phyloP scores from a whole-genome alignment of 2,113 vertebrate genomes.

The Pelecanus crispus region DNA sequence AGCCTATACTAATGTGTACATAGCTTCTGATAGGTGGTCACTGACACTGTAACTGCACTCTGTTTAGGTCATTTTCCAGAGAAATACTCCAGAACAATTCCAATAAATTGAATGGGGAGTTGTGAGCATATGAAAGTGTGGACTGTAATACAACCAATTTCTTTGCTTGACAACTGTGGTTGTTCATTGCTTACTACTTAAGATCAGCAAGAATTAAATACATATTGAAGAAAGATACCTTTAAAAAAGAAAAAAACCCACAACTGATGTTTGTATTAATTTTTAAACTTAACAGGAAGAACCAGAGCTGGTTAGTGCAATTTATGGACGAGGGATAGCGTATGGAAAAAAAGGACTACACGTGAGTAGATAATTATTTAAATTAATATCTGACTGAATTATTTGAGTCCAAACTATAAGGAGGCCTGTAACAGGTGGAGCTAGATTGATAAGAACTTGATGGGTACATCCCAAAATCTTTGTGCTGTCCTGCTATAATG shows the following conservation, averaged over 20 bases:
- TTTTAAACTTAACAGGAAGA: slow-evolving; percentile 82
- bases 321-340: slow-evolving; percentile 95
- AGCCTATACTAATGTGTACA: not conserved
- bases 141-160: not conserved
- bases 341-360: slow-evolving; percentile 96
- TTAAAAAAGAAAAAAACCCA: not conserved
- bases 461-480: not conserved
- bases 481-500: not conserved
- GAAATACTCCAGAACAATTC: not conserved
- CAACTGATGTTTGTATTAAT: slow-evolving; percentile 3
- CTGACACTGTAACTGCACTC: not conserved
- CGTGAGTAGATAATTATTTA: slow-evolving; percentile 73
- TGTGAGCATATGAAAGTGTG: not conserved
- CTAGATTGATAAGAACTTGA: not conserved
- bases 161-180: not conserved
- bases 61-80: not conserved
- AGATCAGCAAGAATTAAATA: not conserved
- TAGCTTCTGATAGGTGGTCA: not conserved
- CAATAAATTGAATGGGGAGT: not conserved
- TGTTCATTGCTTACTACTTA: not conserved
- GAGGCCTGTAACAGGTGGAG: not conserved
- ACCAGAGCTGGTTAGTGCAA: slow-evolving; percentile 93
- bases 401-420: not conserved
- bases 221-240: not conserved
- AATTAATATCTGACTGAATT: not conserved